phyloP scores from a whole-genome alignment of 2,113 vertebrate species.

The Telmatochromis sp. region DNA sequence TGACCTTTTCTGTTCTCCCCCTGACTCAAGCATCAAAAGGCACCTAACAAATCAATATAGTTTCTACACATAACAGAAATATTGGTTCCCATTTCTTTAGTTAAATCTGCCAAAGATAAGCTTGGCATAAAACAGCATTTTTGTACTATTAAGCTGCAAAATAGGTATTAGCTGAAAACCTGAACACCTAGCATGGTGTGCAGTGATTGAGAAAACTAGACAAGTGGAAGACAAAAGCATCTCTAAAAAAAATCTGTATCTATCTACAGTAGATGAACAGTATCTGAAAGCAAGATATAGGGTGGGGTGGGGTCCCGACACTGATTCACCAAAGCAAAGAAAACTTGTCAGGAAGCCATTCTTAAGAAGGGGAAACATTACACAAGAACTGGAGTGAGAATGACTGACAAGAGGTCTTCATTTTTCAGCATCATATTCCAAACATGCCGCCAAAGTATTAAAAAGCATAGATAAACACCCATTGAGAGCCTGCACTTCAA shows the following conservation, averaged over 20 bases:
- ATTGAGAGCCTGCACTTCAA: background rate
- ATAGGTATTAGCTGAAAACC: background rate
- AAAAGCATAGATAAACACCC: background rate
- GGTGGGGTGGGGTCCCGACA: background rate
- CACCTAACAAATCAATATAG: background rate
- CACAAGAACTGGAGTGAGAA: rapidly evolving
- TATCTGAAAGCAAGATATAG: background rate
- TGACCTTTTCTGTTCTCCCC: background rate
- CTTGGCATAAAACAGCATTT: background rate
- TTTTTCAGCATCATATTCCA: background rate
- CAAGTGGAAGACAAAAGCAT: background rate
- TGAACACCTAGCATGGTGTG: background rate
- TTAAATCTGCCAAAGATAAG: background rate
- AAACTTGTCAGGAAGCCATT: background rate
- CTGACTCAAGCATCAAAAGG: background rate
- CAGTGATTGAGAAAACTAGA: background rate
- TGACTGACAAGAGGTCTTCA: background rate
- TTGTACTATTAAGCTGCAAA: background rate
- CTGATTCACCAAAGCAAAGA: background rate
- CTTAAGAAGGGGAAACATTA: background rate
- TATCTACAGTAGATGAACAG: rapidly evolving
- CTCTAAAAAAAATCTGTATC: background rate
- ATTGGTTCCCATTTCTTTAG: background rate
- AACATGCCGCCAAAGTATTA: background rate
- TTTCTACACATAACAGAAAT: background rate